Conservation (phyloP, 2,113 vertebrate genomes). For the Pteruthius melanotis region DNA sequence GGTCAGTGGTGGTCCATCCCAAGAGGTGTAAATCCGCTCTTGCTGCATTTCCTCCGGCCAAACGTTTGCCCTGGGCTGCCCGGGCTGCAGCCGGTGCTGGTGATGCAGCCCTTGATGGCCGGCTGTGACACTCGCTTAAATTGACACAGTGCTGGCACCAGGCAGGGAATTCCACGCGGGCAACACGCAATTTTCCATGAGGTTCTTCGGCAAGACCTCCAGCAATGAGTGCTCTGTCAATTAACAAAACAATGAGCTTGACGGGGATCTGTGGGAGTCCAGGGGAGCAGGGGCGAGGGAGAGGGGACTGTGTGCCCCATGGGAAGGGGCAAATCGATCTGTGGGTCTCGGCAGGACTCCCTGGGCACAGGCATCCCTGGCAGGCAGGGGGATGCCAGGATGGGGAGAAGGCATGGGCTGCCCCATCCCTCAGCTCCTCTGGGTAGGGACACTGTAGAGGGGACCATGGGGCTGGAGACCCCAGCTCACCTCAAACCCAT, state of each 20-base stretch:
- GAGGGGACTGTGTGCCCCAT: fast-evolving
- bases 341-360: background rate
- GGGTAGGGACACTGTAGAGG: too few species aligned
- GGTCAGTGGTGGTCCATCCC: background rate
- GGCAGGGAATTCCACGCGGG: background rate
- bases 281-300: background rate
- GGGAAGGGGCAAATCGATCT: background rate
- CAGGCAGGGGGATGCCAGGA: background rate
- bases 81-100: background rate
- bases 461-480: background rate
- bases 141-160: background rate
- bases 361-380: background rate
- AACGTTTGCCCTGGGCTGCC: background rate
- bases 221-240: background rate
- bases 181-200: background rate
- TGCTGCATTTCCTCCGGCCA: background rate
- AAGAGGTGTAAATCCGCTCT: background rate
- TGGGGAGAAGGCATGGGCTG: background rate
- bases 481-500: background rate
- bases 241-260: background rate
- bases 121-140: background rate
- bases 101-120: background rate
- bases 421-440: background rate
- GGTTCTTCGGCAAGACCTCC: background rate
- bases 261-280: background rate